Conservation (phyloP, 1,140 invertebrate species). For the Alviniconcha marisindica region DNA sequence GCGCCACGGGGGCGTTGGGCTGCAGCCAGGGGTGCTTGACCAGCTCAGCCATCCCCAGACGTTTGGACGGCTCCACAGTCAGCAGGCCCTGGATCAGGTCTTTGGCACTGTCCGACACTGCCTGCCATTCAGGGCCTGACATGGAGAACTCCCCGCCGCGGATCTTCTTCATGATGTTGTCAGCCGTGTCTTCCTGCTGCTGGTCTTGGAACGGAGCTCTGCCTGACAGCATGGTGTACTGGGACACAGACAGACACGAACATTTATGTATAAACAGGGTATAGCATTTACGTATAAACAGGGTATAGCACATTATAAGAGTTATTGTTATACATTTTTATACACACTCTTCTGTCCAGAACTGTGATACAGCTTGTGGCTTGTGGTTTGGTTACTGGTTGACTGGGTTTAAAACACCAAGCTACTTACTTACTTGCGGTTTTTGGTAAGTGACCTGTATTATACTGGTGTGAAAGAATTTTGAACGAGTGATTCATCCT, state of each 20-base stretch:
- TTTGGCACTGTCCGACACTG: slow-evolving; percentile 86
- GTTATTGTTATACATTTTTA: too few relatives aligned
- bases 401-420: too few relatives aligned
- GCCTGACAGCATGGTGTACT: slow-evolving; percentile 92
- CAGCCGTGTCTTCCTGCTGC: slow-evolving; percentile 82
- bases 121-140: slow-evolving; percentile 83
- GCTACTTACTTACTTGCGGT: too few relatives aligned
- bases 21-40: slow-evolving; percentile 82
- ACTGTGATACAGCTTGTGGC: too few relatives aligned
- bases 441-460: too few relatives aligned
- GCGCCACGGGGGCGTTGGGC: slow-evolving; percentile 69
- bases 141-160: slow-evolving; percentile 84
- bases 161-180: slow-evolving; percentile 87
- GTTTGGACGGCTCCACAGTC: slow-evolving; percentile 85
- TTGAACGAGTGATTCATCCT: too few relatives aligned
- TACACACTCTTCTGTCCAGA: too few relatives aligned
- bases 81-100: slow-evolving; percentile 86
- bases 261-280: too few relatives aligned
- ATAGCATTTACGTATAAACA: too few relatives aligned
- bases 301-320: too few relatives aligned
- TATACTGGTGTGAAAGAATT: too few relatives aligned
- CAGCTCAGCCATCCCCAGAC: slow-evolving; percentile 84
- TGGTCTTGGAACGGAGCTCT: slow-evolving; percentile 85
- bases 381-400: too few relatives aligned
- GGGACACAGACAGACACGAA: slow-evolving; percentile 62